phyloP scores from a whole-genome alignment of 2,113 vertebrate species.

The Patagioenas fasciata region DNA sequence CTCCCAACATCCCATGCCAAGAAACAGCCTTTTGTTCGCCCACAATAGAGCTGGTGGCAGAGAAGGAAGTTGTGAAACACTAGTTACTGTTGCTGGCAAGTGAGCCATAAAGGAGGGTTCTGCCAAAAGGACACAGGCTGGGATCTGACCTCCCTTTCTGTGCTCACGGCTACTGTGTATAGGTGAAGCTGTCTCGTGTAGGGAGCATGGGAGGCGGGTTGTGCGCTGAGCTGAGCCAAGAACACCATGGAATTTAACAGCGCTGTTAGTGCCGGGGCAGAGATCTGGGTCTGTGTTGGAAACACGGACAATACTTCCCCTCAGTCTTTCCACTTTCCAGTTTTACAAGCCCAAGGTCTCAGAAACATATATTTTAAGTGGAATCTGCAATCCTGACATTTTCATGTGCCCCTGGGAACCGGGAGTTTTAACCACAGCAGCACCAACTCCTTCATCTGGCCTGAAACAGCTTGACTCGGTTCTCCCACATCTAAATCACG shows the following conservation, averaged over 20 bases:
- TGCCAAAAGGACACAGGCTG: slow-evolving; percentile 12
- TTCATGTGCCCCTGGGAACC: neutral
- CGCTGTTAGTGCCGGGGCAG: neutral
- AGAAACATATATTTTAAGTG: neutral
- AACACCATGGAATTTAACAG: neutral
- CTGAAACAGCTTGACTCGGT: neutral
- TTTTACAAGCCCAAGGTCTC: neutral
- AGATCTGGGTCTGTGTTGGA: accelerated
- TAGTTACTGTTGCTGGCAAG: slow-evolving; percentile 18
- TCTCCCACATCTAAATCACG: neutral
- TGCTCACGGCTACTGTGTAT: neutral
- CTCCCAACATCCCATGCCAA: slow-evolving; percentile 7
- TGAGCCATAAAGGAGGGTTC: neutral
- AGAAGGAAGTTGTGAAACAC: slow-evolving; percentile 26
- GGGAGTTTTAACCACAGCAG: neutral
- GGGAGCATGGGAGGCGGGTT: neutral
- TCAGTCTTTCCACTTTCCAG: neutral
- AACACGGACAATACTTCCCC: neutral
- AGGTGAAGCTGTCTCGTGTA: neutral
- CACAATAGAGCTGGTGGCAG: neutral
- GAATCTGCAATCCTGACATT: neutral
- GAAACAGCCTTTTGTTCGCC: slow-evolving; percentile 39
- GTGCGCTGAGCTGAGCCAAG: neutral
- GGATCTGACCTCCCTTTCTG: slow-evolving; percentile 7
- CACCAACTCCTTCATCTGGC: neutral